Conservation (phyloP, 2,888 invertebrate genomes). For the Eristalis tenax region DNA sequence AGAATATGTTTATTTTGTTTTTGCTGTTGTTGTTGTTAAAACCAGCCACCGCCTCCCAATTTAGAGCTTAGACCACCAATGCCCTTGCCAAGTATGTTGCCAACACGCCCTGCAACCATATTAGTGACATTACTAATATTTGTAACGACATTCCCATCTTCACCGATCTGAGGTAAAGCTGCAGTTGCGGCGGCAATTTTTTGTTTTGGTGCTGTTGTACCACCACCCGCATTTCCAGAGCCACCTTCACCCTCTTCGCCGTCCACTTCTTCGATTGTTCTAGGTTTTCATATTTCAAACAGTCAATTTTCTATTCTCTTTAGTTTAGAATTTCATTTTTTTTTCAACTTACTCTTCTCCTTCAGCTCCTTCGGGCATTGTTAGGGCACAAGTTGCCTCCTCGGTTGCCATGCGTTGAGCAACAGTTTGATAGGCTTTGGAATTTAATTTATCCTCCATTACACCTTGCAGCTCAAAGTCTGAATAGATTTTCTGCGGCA, state of each 20-base stretch:
- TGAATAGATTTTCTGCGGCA: slow-evolving; percentile 95
- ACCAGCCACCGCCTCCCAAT: slow-evolving; percentile 93
- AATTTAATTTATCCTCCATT: slow-evolving; percentile 97
- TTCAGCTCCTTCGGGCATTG: slow-evolving; percentile 89
- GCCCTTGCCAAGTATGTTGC: slow-evolving; percentile 94
- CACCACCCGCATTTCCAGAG: slow-evolving; percentile 76
- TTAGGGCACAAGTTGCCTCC: slow-evolving; percentile 95
- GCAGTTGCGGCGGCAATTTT: slow-evolving; percentile 79
- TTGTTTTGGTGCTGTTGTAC: slow-evolving; percentile 76
- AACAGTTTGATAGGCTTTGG: slow-evolving; percentile 96
- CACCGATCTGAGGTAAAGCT: slow-evolving; percentile 82
- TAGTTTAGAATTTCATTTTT: background rate
- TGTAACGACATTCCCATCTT: slow-evolving; percentile 85
- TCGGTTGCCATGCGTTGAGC: slow-evolving; percentile 97
- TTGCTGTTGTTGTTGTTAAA: slow-evolving; percentile 82
- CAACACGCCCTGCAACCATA: slow-evolving; percentile 93
- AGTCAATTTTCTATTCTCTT: background rate
- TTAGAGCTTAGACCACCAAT: slow-evolving; percentile 95
- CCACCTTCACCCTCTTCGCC: slow-evolving; percentile 76
- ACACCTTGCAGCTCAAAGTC: slow-evolving; percentile 99
- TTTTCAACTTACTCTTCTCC: slow-evolving; percentile 83
- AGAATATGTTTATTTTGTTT: slow-evolving; percentile 1
- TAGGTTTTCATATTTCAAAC: slow-evolving; percentile 28
- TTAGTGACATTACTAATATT: slow-evolving; percentile 91
- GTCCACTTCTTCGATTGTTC: slow-evolving; percentile 74